These are phyloP conservation scores for Tachyglossus aculeatus DNA, from an alignment of 2,797 vertebrate genomes.

Conservation along the genomic window DNA sequence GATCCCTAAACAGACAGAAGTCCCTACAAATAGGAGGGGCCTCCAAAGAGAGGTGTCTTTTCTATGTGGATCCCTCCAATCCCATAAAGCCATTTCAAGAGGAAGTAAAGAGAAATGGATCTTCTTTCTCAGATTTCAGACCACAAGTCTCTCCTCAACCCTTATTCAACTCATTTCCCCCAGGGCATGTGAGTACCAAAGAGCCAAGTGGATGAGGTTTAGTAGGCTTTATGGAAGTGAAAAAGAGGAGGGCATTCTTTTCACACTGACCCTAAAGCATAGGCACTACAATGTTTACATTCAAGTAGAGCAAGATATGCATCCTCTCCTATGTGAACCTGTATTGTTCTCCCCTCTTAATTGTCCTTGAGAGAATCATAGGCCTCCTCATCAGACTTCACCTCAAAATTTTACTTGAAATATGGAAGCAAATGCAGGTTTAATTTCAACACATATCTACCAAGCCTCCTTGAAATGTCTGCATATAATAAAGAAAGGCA, in stretches of 20 bases:
- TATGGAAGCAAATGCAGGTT: slow-evolving; percentile 30
- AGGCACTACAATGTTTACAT: no score
- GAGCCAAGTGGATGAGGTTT: no score
- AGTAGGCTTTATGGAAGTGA: no score
- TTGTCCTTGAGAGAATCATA: no score
- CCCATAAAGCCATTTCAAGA: background rate
- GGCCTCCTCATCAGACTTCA: no score
- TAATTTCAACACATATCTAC: slow-evolving; percentile 26
- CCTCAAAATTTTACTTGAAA: background rate
- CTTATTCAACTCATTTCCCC: background rate
- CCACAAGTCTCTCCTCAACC: background rate
- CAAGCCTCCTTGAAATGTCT: slow-evolving; percentile 38
- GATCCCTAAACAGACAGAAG: no score
- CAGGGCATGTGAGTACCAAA: background rate
- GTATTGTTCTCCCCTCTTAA: no score
- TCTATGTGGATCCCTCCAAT: background rate
- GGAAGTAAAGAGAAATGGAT: background rate
- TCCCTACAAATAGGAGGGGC: no score
- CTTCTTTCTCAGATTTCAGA: background rate
- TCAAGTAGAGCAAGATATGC: no score
- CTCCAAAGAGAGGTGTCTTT: background rate
- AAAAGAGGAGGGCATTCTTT: no score
- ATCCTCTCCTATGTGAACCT: no score
- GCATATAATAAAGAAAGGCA: slow-evolving; percentile 31
- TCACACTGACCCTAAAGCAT: no score